Conservation (phyloP, 2,888 invertebrate genomes). For the Falcaria lacertinaria region DNA sequence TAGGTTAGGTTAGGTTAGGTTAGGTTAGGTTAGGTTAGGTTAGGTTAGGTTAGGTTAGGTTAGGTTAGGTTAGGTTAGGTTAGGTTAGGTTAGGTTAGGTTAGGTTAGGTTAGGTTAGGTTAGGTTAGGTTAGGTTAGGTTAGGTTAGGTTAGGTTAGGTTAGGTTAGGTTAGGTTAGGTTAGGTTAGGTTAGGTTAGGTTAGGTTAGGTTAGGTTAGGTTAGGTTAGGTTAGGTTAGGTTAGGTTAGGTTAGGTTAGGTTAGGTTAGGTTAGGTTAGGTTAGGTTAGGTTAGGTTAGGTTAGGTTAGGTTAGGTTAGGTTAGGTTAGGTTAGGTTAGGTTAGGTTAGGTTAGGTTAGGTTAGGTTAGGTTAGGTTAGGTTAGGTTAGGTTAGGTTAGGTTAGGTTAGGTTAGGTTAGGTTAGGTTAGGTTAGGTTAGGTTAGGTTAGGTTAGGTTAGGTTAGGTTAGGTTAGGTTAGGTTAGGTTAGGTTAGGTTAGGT, state of each 20-base stretch:
- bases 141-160: conserved; percentile 4
- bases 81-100: conserved; percentile 8
- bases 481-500: conserved; percentile 8
- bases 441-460: conserved; percentile 1
- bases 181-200: conserved; percentile 4
- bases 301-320: conserved; percentile 12
- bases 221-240: conserved; percentile 5
- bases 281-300: conserved; percentile 13
- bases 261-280: conserved; percentile 13
- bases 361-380: conserved; percentile 11
- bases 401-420: conserved; percentile 9
- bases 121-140: conserved; percentile 3
- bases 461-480: conserved; percentile 6
- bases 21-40: not conserved
- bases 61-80: conserved; percentile 1
- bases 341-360: conserved; percentile 10
- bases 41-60: not conserved
- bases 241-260: conserved; percentile 13
- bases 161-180: conserved; percentile 4
- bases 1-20: conserved; percentile 14
- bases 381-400: conserved; percentile 13
- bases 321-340: conserved; percentile 12
- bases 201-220: conserved; percentile 4
- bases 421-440: conserved; percentile 4
- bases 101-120: conserved; percentile 4